Evolutionary conservation across 1,140 invertebrate species (phyloP).

Genomic region (Acromyrmex charruanus): DNA sequence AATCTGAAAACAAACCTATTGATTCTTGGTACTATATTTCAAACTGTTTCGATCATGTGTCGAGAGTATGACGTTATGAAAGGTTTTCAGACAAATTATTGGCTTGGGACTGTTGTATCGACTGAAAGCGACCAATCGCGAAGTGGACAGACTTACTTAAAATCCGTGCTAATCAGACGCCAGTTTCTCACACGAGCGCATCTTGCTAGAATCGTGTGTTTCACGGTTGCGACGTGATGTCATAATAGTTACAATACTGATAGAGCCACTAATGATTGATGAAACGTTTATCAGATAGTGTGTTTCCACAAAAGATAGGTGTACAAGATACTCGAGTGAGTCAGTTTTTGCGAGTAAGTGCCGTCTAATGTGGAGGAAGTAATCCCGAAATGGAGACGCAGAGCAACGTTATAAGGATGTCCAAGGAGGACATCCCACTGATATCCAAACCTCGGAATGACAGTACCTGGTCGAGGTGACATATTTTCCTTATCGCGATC

Average conservation of each 20-base stretch:
- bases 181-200: background rate
- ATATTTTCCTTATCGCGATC: slow-evolving; percentile 70
- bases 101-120: slow-evolving; percentile 20
- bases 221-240: slow-evolving; percentile 58
- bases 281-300: background rate
- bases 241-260: slow-evolving; percentile 65
- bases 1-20: too few relatives aligned
- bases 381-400: slow-evolving; percentile 86
- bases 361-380: slow-evolving; percentile 36
- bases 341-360: slow-evolving; percentile 1
- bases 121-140: slow-evolving; percentile 3
- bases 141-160: background rate
- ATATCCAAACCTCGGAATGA: slow-evolving; percentile 88
- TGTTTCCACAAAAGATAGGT: slow-evolving; percentile 10
- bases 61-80: background rate
- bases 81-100: background rate
- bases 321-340: background rate
- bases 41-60: background rate
- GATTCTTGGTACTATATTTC: background rate
- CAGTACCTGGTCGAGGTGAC: slow-evolving; percentile 87
- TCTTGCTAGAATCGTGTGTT: slow-evolving; percentile 45
- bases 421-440: slow-evolving; percentile 89
- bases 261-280: slow-evolving; percentile 24
- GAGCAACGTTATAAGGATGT: slow-evolving; percentile 86
- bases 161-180: background rate